phyloP scores from a whole-genome alignment of 2,113 vertebrate genomes.

The Pica pica region DNA sequence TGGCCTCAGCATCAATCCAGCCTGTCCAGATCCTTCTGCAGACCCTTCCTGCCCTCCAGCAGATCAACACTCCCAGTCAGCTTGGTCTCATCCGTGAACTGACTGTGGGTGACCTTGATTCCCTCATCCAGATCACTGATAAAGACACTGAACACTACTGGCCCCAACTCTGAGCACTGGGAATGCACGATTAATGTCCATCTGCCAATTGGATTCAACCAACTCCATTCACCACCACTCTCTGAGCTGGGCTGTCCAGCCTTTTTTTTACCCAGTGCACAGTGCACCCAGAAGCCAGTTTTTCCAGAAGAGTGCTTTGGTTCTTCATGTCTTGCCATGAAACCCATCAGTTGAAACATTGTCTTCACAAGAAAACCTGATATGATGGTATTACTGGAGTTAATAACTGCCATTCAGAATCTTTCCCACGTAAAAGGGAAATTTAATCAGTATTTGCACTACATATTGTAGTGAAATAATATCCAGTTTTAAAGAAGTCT shows the following conservation, averaged over 20 bases:
- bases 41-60: background rate
- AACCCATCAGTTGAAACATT: background rate
- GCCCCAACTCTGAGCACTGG: background rate
- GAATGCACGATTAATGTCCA: fast-evolving
- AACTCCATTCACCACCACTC: background rate
- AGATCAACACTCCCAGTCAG: fast-evolving
- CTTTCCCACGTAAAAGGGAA: background rate
- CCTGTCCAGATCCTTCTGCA: background rate
- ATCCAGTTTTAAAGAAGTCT: background rate
- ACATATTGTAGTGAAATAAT: background rate
- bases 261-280: background rate
- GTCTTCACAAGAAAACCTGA: background rate
- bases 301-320: background rate
- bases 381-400: background rate
- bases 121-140: background rate
- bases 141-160: background rate
- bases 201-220: background rate
- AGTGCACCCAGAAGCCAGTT: fast-evolving
- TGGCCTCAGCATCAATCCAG: background rate
- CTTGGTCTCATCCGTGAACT: background rate
- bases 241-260: fast-evolving
- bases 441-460: background rate
- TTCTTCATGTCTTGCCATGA: background rate
- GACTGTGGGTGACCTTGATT: background rate
- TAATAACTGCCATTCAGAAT: background rate